Percentiles rank a stretch among this genome's conserved stretches.
Evolutionary conservation across 2,113 vertebrate genomes (phyloP).

Genomic region (Xiphophorus maculatus): DNA sequence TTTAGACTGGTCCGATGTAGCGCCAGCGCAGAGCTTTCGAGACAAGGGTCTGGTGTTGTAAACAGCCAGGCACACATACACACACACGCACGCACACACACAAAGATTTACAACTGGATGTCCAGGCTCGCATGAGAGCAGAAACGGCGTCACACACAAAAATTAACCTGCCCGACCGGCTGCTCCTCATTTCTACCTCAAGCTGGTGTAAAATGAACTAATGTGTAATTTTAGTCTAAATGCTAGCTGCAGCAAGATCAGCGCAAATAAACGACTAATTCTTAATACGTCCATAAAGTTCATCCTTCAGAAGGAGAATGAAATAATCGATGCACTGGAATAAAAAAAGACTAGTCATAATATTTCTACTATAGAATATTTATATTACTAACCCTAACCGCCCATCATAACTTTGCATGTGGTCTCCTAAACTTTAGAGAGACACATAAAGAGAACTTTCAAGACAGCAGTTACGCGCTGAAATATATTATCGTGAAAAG

Average conservation of each 20-base stretch:
- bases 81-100: slow-evolving; percentile 28
- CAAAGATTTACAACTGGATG: slow-evolving; percentile 35
- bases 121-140: slow-evolving; percentile 12
- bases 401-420: too few species aligned
- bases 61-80: slow-evolving; percentile 52
- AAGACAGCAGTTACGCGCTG: too few species aligned
- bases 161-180: slow-evolving; percentile 6
- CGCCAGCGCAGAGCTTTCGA: slow-evolving; percentile 35
- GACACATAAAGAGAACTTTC: too few species aligned
- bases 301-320: neutral
- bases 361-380: too few species aligned
- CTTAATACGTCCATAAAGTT: neutral
- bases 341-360: neutral
- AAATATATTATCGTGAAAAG: too few species aligned
- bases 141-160: slow-evolving; percentile 1
- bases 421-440: too few species aligned
- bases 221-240: neutral
- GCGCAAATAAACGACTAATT: neutral
- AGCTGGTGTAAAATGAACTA: neutral
- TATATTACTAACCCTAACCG: too few species aligned
- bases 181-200: neutral
- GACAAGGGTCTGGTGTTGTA: slow-evolving; percentile 47
- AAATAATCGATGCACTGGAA: too few species aligned
- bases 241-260: neutral
- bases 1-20: slow-evolving; percentile 60